phyloP scores from a whole-genome alignment of 2,113 vertebrate genomes.

The Barbus barbus region DNA sequence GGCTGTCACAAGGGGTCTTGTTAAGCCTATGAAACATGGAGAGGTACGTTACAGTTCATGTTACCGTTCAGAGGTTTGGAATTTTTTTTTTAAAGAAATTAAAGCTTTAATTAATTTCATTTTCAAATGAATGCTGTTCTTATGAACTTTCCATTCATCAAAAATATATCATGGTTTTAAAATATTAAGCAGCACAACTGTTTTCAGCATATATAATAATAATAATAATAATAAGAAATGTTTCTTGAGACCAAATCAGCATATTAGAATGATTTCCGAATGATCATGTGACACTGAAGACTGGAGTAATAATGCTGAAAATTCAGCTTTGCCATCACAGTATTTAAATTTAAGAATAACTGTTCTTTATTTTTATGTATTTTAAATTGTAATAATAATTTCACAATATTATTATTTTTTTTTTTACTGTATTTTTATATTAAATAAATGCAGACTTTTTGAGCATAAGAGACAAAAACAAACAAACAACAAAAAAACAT shows the following conservation, averaged over 20 bases:
- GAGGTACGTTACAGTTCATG: slow-evolving; percentile 64
- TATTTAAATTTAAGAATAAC: no score
- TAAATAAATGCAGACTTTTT: background rate
- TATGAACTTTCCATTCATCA: background rate
- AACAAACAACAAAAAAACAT: background rate
- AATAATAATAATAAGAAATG: background rate
- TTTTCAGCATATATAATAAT: no score
- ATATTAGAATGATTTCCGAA: background rate
- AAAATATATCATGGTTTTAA: background rate
- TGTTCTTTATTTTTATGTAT: background rate
- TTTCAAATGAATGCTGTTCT: background rate
- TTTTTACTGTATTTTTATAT: background rate
- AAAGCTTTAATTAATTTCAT: background rate
- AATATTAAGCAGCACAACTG: background rate
- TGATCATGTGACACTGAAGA: background rate
- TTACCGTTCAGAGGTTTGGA: background rate
- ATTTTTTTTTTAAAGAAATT: background rate
- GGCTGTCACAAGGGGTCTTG: slow-evolving; percentile 74
- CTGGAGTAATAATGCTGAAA: background rate
- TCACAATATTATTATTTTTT: background rate
- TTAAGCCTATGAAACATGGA: slow-evolving; percentile 76
- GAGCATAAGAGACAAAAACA: background rate
- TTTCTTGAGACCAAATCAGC: background rate
- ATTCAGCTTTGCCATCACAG: background rate
- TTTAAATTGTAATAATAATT: background rate